Evolutionary conservation across 1,140 invertebrate genomes (phyloP), one percentile per base, ranked within the genome.

Genomic region (Mesaphorura yosii): DNA sequence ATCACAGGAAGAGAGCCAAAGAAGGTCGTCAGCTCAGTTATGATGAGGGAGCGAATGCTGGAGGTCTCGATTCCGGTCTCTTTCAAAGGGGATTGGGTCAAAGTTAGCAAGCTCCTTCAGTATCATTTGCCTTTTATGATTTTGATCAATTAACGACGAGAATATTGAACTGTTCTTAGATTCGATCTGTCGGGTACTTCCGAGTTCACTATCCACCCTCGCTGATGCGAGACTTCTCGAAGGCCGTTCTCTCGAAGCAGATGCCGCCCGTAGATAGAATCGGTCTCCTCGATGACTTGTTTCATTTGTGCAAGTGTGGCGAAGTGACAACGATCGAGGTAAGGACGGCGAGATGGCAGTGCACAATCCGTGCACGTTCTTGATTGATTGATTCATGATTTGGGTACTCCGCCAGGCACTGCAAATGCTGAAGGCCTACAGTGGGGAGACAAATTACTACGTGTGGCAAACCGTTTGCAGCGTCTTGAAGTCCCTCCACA

Each of bases 181-280:
- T 88, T 0, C 86, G 87, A 69, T 78, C 83, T 12, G 82, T 81
- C 22, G 86, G 86, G 1, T 88, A 83, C 62, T 90, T 87, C 67
- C 78, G 91, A 44, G 91, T 89, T 1, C 78, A 82, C 53, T 98
- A 98, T 68, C 77, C 83, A 7, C 69, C 78, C 1, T 77, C 83
- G 2, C 82, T 93, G 77, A 66, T 97, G 41, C 72, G 79, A 25
- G 71, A 78, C 39, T 73, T 97, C 48, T 72, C 89, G 45, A 79
- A 84, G 1, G 84, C 86, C 0, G 83, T 98, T 44, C 75, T 78
- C 53, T 73, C 84, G 64, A 79, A 81, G 55, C 78, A 76, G 20
- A 69, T 98, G 60, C 83, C 86, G 27, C 85, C 88, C 3, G 71
- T 95, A 4, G 93, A 98, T 69, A 80, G 93, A 37, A 76, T 96